Conservation (phyloP, 2,797 vertebrate genomes). For the Scomberomorus guttatus region DNA sequence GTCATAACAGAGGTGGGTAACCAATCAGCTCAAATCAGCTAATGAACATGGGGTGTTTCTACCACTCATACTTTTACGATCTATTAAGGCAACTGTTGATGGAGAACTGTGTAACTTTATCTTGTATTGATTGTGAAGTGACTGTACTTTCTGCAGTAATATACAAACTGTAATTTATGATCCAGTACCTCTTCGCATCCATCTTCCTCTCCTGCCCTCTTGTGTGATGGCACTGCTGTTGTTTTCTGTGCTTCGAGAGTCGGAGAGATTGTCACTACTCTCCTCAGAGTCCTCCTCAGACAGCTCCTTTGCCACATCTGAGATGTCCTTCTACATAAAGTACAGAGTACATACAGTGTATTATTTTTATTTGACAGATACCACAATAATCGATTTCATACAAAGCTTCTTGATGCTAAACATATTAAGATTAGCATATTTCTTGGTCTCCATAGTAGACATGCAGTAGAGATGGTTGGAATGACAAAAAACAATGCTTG, state of each 20-base stretch:
- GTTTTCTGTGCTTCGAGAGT: constrained; percentile 91
- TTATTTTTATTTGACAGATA: constrained; percentile 2
- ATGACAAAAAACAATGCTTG: not conserved
- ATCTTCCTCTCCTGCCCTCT: constrained; percentile 90
- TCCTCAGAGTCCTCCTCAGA: constrained; percentile 95
- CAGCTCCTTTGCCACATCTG: constrained; percentile 91
- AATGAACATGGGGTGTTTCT: not conserved
- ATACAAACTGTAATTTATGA: not conserved
- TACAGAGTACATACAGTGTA: not conserved
- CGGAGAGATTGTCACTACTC: constrained; percentile 93
- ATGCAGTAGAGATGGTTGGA: not conserved
- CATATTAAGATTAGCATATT: not conserved
- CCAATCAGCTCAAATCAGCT: constrained; percentile 31
- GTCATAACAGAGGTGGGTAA: constrained; percentile 19
- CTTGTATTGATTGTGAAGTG: not conserved
- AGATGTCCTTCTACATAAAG: constrained; percentile 91
- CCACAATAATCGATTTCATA: not conserved
- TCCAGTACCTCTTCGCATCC: constrained; percentile 93
- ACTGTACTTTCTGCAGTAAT: not conserved
- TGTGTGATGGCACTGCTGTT: constrained; percentile 85
- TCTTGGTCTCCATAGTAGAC: not conserved
- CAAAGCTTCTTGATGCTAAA: not conserved
- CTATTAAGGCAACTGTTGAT: not conserved
- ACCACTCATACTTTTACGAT: not conserved
- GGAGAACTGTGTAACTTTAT: not conserved